Conservation (phyloP, 2,888 invertebrate genomes). For the Schizotus pectinicornis region DNA sequence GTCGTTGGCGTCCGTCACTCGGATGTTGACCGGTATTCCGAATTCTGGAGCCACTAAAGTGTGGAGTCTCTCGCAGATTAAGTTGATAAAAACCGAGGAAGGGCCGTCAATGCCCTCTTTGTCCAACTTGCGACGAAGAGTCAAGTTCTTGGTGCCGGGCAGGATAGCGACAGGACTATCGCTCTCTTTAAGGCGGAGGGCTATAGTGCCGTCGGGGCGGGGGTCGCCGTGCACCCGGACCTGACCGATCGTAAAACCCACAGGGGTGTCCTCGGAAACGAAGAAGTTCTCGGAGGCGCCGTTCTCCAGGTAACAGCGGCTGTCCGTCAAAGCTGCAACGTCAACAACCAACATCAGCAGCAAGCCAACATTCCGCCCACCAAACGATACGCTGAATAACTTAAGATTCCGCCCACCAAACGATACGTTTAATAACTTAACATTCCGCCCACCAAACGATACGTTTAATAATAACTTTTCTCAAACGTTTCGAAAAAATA, state of each 20-base stretch:
- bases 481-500: too few species aligned
- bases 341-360: not conserved
- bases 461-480: too few species aligned
- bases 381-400: too few species aligned
- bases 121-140: conserved; percentile 78
- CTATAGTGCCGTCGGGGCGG: conserved; percentile 76
- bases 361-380: not conserved
- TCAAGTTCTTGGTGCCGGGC: conserved; percentile 79
- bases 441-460: not conserved
- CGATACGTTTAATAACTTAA: too few species aligned
- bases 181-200: conserved; percentile 77
- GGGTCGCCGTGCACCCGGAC: conserved; percentile 85
- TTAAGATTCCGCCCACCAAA: not conserved
- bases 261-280: conserved; percentile 82
- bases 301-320: conserved; percentile 87
- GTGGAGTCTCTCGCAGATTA: conserved; percentile 81
- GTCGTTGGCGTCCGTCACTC: conserved; percentile 91
- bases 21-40: conserved; percentile 80
- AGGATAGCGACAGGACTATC: conserved; percentile 81
- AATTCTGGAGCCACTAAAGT: conserved; percentile 70
- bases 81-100: conserved; percentile 83
- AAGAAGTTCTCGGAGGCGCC: conserved; percentile 92
- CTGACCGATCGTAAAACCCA: conserved; percentile 80
- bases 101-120: conserved; percentile 85
- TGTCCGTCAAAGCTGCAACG: conserved; percentile 74